phyloP scores from a whole-genome alignment of 1,140 invertebrate species.

The Galendromus occidentalis region DNA sequence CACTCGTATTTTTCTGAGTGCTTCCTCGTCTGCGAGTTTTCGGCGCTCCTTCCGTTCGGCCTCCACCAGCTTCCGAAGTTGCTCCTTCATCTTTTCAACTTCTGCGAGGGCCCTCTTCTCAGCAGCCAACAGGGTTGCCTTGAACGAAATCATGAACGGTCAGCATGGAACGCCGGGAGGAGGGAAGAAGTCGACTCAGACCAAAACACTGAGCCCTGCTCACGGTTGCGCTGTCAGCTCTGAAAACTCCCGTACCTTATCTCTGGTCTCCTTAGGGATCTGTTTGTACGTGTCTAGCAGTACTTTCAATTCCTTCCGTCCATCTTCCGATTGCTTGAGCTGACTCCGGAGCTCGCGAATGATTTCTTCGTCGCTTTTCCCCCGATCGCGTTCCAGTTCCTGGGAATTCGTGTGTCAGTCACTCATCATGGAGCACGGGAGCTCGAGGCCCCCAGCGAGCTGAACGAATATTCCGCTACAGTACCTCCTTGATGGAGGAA shows the following conservation, averaged over 20 bases:
- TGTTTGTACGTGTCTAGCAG: slow-evolving; percentile 92
- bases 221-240: too few relatives aligned
- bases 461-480: too few relatives aligned
- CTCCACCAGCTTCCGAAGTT: slow-evolving; percentile 34
- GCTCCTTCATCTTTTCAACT: slow-evolving; percentile 56
- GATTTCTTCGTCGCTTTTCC: slow-evolving; percentile 36
- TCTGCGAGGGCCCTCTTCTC: slow-evolving; percentile 75
- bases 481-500: too few relatives aligned
- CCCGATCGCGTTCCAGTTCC: slow-evolving; percentile 27
- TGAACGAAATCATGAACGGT: too few relatives aligned
- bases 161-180: too few relatives aligned
- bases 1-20: slow-evolving; percentile 78
- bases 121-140: slow-evolving; percentile 54
- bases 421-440: too few relatives aligned
- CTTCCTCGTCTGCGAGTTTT: slow-evolving; percentile 83
- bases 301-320: slow-evolving; percentile 51
- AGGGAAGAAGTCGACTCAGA: too few relatives aligned
- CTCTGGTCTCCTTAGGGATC: slow-evolving; percentile 79
- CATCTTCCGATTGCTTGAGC: slow-evolving; percentile 64
- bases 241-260: slow-evolving; percentile 55
- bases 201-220: too few relatives aligned
- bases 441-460: too few relatives aligned
- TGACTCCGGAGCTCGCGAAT: slow-evolving; percentile 72
- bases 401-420: neutral
- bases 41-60: slow-evolving; percentile 74